Evolutionary conservation across 2,797 vertebrate genomes (phyloP).

Genomic region (Cryptoblepharus egeriae): DNA sequence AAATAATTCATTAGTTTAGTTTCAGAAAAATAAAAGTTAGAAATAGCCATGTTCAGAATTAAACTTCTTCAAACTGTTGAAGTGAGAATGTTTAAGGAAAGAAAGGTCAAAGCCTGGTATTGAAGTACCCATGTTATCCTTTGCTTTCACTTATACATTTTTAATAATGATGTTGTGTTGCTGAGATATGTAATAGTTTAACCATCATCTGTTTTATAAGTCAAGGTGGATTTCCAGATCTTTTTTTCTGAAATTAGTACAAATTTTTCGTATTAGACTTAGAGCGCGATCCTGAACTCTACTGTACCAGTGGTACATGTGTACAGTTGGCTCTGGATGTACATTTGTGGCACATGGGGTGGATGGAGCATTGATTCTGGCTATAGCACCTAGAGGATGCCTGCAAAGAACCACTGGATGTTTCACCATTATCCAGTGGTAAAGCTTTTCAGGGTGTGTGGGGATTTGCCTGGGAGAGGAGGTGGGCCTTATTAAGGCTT

Average conservation of each 20-base stretch:
- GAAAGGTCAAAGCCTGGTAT: not conserved
- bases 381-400: too few relatives aligned
- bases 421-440: too few relatives aligned
- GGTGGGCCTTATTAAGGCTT: too few relatives aligned
- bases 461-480: too few relatives aligned
- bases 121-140: not conserved
- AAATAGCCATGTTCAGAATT: not conserved
- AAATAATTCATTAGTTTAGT: not conserved
- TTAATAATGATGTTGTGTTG: not conserved
- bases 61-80: not conserved
- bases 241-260: not conserved
- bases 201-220: not conserved
- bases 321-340: too few relatives aligned
- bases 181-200: not conserved
- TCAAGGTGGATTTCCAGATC: not conserved
- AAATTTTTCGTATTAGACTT: not conserved
- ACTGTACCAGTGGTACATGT: too few relatives aligned
- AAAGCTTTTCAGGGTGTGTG: too few relatives aligned
- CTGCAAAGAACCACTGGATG: too few relatives aligned
- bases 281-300: too few relatives aligned
- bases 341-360: too few relatives aligned
- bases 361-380: too few relatives aligned
- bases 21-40: constrained; percentile 7
- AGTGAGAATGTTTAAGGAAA: not conserved
- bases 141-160: not conserved